These are phyloP conservation scores for Mythimna impura DNA, from an alignment of 2,888 invertebrate species.

Conservation along the genomic window DNA sequence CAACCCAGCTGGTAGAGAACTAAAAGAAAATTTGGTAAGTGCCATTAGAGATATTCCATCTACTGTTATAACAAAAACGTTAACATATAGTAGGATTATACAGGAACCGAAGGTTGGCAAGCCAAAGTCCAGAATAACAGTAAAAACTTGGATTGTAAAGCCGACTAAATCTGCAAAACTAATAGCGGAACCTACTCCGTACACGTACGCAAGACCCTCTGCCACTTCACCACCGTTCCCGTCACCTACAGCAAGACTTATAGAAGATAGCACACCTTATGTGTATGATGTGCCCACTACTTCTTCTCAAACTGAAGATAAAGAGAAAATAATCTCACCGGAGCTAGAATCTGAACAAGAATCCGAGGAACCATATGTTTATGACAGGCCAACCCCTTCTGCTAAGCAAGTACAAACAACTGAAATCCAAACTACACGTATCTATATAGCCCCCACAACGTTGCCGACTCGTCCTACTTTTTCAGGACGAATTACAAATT, in stretches of 20 bases:
- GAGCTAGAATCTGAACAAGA: constrained; percentile 63
- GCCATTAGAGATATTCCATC: constrained; percentile 72
- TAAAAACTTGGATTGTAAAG: constrained; percentile 87
- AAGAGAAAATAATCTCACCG: constrained; percentile 58
- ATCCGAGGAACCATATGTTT: constrained; percentile 69
- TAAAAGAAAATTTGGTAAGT: constrained; percentile 86
- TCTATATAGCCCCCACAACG: constrained; percentile 69
- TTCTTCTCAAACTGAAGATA: constrained; percentile 58
- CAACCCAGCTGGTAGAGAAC: constrained; percentile 72
- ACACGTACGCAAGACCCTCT: constrained; percentile 74
- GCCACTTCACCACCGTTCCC: constrained; percentile 65
- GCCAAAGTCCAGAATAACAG: constrained; percentile 84
- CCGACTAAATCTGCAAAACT: constrained; percentile 81
- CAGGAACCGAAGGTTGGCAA: constrained; percentile 78
- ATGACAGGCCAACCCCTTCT: constrained; percentile 73
- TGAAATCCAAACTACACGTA: constrained; percentile 67
- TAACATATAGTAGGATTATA: constrained; percentile 80
- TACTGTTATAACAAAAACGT: constrained; percentile 82
- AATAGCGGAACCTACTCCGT: constrained; percentile 76
- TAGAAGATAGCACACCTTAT: constrained; percentile 75
- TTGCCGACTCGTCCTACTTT: constrained; percentile 71
- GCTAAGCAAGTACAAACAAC: constrained; percentile 69
- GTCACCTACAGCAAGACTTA: constrained; percentile 69
- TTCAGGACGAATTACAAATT: constrained; percentile 67
- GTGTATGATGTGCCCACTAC: constrained; percentile 72